Evolutionary conservation across 2,797 vertebrate species (phyloP).

Genomic region (Jordanella pulchra): DNA sequence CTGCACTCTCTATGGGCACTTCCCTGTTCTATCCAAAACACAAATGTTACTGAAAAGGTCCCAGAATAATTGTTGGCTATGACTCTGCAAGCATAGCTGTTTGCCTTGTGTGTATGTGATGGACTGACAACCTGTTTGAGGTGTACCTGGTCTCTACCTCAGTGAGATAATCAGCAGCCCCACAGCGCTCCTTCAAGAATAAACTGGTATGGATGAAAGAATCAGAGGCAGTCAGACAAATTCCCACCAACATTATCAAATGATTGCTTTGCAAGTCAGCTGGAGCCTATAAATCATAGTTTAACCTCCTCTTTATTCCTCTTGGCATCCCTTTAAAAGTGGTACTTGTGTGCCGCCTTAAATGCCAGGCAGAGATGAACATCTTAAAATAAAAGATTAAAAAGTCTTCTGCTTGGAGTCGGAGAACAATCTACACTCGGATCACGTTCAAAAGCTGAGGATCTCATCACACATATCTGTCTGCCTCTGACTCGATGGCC

Average conservation of each 20-base stretch:
- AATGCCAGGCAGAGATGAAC: constrained; percentile 34
- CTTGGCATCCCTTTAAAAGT: constrained; percentile 12
- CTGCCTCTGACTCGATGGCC: constrained; percentile 43
- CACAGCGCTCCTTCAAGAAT: not conserved
- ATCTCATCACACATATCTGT: constrained; percentile 56
- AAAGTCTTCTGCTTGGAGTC: not conserved
- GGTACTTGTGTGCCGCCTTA: constrained; percentile 2
- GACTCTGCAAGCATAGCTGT: not conserved
- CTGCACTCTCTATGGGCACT: no score
- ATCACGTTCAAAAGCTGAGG: constrained; percentile 48
- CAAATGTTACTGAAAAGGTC: no score
- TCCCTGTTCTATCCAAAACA: no score
- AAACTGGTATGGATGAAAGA: not conserved
- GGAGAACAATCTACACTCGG: constrained; percentile 34
- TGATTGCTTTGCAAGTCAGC: constrained; percentile 6
- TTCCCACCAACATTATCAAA: not conserved
- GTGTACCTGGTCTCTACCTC: not conserved
- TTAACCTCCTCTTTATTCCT: constrained; percentile 26
- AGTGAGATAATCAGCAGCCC: not conserved
- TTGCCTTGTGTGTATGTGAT: not conserved
- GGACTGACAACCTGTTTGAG: not conserved
- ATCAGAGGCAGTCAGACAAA: not conserved
- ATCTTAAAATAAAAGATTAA: constrained; percentile 6
- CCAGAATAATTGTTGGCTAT: no score
- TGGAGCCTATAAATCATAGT: constrained; percentile 19